These are phyloP conservation scores for Vespertilio murinus DNA, from an alignment of 2,797 vertebrate genomes.

Conservation along the genomic window DNA sequence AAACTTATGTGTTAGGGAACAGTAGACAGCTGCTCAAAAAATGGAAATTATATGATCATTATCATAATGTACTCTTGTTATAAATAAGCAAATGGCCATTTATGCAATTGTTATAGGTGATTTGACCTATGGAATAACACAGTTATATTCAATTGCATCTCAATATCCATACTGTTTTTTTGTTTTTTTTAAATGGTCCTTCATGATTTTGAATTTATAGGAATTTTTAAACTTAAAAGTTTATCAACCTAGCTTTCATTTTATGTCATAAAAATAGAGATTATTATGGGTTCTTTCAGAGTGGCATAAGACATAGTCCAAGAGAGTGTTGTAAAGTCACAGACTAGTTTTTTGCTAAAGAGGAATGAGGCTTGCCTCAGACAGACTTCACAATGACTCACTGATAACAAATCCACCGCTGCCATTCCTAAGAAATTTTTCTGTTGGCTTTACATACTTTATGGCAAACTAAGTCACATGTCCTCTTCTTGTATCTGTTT, in stretches of 20 bases:
- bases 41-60: neutral
- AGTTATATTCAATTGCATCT: neutral
- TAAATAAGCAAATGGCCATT: neutral
- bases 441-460: neutral
- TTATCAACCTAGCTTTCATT: neutral
- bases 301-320: neutral
- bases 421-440: slow-evolving; percentile 53
- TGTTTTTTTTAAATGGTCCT: neutral
- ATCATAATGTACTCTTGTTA: neutral
- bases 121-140: neutral
- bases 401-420: slow-evolving; percentile 57
- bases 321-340: neutral
- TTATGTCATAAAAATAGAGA: slow-evolving; percentile 35
- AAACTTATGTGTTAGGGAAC: neutral
- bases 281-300: slow-evolving; percentile 48
- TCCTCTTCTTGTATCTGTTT: slow-evolving; percentile 27
- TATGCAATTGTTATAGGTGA: neutral
- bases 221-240: slow-evolving; percentile 10
- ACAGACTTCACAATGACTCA: slow-evolving; percentile 28
- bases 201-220: slow-evolving; percentile 5
- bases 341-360: slow-evolving; percentile 24
- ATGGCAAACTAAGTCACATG: slow-evolving; percentile 35
- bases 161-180: slow-evolving; percentile 3
- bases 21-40: neutral
- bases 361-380: neutral